These are phyloP conservation scores for Thripadectes ignobilis DNA, from an alignment of 2,797 vertebrate species.

Conservation along the genomic window DNA sequence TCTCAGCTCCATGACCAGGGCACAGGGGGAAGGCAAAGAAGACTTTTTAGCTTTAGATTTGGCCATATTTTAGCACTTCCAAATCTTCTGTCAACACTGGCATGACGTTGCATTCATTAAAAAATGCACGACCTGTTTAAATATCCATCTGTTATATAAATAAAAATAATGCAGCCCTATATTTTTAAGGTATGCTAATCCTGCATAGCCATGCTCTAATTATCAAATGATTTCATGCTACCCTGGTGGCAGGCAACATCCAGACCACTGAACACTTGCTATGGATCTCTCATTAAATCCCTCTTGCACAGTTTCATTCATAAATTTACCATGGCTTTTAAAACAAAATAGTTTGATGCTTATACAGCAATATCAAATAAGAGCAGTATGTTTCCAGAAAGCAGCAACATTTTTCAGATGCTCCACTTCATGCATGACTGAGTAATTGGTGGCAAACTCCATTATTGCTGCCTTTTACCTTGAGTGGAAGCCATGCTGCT, in stretches of 20 bases:
- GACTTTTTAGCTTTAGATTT: constrained; percentile 15
- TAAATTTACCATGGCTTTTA: constrained; percentile 76
- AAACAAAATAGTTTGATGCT: constrained; percentile 76
- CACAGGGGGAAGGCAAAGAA: neutral
- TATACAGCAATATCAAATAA: constrained; percentile 76
- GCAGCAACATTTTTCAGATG: constrained; percentile 37
- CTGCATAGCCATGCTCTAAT: constrained; percentile 57
- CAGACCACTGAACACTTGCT: constrained; percentile 75
- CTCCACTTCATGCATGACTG: neutral
- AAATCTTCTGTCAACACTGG: constrained; percentile 71
- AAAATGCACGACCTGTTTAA: constrained; percentile 18
- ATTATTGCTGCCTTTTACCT: neutral
- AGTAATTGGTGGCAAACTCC: neutral
- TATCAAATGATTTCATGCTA: constrained; percentile 76
- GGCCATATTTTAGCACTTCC: constrained; percentile 29
- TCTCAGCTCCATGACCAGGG: neutral
- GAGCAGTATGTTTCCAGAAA: constrained; percentile 62
- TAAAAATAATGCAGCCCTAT: constrained; percentile 70
- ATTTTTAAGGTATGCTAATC: constrained; percentile 72
- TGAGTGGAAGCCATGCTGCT: neutral
- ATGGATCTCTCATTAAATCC: constrained; percentile 68
- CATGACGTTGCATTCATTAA: constrained; percentile 47
- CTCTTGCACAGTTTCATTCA: constrained; percentile 73
- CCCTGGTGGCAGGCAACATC: constrained; percentile 61
- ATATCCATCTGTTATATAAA: constrained; percentile 73